A percentile compares a stretch with the other conserved stretches of the same genome.
Evolutionary conservation across 2,888 invertebrate genomes (phyloP).

Genomic region (Dicyrtoma fusca): DNA sequence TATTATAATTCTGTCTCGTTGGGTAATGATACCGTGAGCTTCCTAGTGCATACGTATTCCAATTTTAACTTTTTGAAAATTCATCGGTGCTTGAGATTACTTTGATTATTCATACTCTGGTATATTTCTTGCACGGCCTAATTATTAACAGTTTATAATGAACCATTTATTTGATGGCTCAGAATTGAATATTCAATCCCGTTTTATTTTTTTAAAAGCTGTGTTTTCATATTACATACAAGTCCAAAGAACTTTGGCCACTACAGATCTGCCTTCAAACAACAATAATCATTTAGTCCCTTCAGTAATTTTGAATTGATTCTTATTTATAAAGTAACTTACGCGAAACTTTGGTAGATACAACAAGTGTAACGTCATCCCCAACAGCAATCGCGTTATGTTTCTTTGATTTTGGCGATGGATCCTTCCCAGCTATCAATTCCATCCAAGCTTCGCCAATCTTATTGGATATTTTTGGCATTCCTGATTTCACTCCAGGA

Average conservation of each 20-base stretch:
- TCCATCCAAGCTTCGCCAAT: conserved; percentile 56
- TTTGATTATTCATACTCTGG: too few relatives aligned
- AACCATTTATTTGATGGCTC: too few relatives aligned
- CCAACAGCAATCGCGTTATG: conserved; percentile 52
- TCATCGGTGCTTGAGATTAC: too few relatives aligned
- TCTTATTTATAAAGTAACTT: conserved; percentile 20
- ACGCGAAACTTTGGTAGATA: conserved; percentile 56
- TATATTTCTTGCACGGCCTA: too few relatives aligned
- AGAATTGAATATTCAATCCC: too few relatives aligned
- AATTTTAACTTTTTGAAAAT: too few relatives aligned
- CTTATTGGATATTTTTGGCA: conserved; percentile 48
- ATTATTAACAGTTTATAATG: too few relatives aligned
- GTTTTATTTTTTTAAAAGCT: background rate
- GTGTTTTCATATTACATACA: background rate
- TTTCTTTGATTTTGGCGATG: conserved; percentile 54
- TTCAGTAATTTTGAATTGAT: background rate
- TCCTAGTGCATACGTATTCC: too few relatives aligned
- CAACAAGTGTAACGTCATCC: conserved; percentile 54
- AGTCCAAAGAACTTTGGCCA: background rate
- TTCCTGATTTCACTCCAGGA: conserved; percentile 29
- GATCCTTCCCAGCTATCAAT: conserved; percentile 55
- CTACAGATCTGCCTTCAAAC: too few relatives aligned
- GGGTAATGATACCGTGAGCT: too few relatives aligned
- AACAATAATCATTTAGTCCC: background rate
- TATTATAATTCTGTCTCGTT: too few relatives aligned